These are phyloP conservation scores for Drosophila neocordata DNA, from an alignment of 1,140 invertebrate genomes.

Conservation along the genomic window DNA sequence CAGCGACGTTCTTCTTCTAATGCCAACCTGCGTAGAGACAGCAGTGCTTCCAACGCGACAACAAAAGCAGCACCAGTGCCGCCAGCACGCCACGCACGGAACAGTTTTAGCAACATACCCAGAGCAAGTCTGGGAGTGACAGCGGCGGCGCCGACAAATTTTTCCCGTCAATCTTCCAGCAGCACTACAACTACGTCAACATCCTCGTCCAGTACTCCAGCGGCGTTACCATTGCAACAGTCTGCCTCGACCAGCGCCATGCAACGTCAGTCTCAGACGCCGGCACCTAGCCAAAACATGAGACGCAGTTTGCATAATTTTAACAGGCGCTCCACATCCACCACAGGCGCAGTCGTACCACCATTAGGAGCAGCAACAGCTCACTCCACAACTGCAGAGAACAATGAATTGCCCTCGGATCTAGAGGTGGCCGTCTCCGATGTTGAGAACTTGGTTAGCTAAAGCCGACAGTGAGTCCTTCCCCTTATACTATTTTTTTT, in stretches of 20 bases:
- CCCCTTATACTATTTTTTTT: constrained; percentile 1
- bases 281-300: constrained; percentile 33
- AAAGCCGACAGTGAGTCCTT: constrained; percentile 45
- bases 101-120: constrained; percentile 82
- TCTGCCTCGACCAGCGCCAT: constrained; percentile 65
- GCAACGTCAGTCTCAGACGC: constrained; percentile 40
- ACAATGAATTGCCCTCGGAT: constrained; percentile 75
- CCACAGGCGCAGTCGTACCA: constrained; percentile 1
- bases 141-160: constrained; percentile 36
- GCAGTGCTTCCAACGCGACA: constrained; percentile 51
- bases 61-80: constrained; percentile 57
- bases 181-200: constrained; percentile 64
- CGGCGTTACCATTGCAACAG: constrained; percentile 43
- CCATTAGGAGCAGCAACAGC: constrained; percentile 29
- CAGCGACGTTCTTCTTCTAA: constrained; percentile 74
- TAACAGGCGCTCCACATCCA: constrained; percentile 31
- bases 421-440: constrained; percentile 81
- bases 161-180: constrained; percentile 68
- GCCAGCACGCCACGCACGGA: constrained; percentile 64
- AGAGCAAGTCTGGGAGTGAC: constrained; percentile 64
- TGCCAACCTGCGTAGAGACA: constrained; percentile 73
- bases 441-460: constrained; percentile 82
- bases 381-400: constrained; percentile 23
- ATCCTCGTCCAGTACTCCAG: constrained; percentile 33
- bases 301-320: constrained; percentile 69